Percentiles rank a stretch among this genome's conserved stretches.
These are phyloP conservation scores for Sorex araneus DNA, from an alignment of 2,113 vertebrate species.

Conservation along the genomic window DNA sequence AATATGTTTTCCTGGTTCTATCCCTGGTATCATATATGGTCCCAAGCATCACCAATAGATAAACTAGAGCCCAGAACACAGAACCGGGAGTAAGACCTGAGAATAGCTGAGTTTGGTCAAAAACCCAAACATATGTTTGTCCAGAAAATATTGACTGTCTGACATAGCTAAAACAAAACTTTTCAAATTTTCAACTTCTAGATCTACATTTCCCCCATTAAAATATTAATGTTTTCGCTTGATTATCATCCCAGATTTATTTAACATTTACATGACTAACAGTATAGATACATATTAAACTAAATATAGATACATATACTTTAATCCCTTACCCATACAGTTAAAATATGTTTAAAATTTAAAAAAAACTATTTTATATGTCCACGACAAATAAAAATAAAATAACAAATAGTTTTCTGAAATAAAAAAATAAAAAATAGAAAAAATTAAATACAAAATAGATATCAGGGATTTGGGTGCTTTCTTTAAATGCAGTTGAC, in stretches of 20 bases:
- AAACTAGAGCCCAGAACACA: too few relatives aligned
- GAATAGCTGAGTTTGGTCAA: too few relatives aligned
- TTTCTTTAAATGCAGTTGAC: too few relatives aligned
- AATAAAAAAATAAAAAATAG: too few relatives aligned
- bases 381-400: conserved; percentile 7
- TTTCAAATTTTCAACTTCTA: not conserved
- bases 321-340: not conserved
- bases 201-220: not conserved
- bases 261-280: not conserved
- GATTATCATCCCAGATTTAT: not conserved
- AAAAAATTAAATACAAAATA: too few relatives aligned
- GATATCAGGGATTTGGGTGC: too few relatives aligned
- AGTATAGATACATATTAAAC: not conserved
- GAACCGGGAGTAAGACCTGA: too few relatives aligned
- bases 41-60: too few relatives aligned
- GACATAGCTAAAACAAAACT: not conserved
- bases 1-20: too few relatives aligned
- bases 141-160: not conserved
- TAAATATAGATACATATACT: too few relatives aligned
- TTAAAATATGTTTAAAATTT: not conserved
- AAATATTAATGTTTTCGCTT: conserved; percentile 18
- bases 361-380: not conserved
- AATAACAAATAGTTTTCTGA: not conserved
- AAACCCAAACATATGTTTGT: not conserved
- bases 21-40: too few relatives aligned